Conservation (phyloP, 1,140 invertebrate species). For the Cryptotermes secundus region DNA sequence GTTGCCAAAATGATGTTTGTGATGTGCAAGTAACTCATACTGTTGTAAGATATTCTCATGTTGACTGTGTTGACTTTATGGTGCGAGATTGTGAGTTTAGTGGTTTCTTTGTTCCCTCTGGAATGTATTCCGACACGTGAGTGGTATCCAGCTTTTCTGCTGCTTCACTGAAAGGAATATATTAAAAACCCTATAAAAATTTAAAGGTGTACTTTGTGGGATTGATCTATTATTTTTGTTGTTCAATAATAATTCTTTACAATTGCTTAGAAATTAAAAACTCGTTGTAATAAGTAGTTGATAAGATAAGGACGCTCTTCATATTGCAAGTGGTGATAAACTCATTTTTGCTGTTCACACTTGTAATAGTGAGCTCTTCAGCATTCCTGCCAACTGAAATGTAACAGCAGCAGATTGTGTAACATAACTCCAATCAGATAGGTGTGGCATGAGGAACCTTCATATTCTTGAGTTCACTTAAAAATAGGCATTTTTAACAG, state of each 20-base stretch:
- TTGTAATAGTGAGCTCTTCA: background rate
- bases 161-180: constrained; percentile 25
- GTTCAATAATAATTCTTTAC: constrained; percentile 25
- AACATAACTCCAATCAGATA: constrained; percentile 39
- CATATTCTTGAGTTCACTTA: background rate
- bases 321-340: constrained; percentile 21
- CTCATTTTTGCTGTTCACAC: background rate
- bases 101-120: background rate
- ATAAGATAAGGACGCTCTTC: background rate
- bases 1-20: constrained; percentile 27
- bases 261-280: constrained; percentile 30
- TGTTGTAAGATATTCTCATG: constrained; percentile 25
- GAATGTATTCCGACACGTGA: constrained; percentile 20
- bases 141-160: background rate
- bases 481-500: background rate
- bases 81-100: background rate
- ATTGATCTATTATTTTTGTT: constrained; percentile 34
- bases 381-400: constrained; percentile 7
- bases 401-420: constrained; percentile 33
- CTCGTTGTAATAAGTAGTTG: constrained; percentile 22
- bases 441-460: constrained; percentile 22
- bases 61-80: background rate
- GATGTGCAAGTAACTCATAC: constrained; percentile 26
- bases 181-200: constrained; percentile 31
- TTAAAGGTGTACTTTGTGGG: constrained; percentile 34